Percentiles rank a stretch among this genome's conserved stretches.
Evolutionary conservation across 1,140 invertebrate genomes (phyloP).

Genomic region (Cryptotermes secundus): DNA sequence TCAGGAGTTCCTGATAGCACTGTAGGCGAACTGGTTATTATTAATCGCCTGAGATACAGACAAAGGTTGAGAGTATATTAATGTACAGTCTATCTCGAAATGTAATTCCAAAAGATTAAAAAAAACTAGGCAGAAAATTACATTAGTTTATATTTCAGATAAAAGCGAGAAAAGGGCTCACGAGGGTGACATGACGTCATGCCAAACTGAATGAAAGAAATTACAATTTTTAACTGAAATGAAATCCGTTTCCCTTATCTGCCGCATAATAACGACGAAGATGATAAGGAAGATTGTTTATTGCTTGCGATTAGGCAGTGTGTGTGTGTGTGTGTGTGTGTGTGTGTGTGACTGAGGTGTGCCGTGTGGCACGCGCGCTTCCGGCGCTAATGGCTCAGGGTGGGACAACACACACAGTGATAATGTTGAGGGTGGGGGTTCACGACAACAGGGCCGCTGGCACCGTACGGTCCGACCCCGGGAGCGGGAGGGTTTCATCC

Average conservation of each 20-base stretch:
- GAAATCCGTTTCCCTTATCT: not conserved
- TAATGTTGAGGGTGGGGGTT: not conserved
- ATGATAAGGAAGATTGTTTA: not conserved
- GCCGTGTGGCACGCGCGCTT: not conserved
- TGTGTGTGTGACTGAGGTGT: not conserved
- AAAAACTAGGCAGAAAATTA: too few species aligned
- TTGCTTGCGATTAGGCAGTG: not conserved
- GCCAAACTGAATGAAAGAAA: not conserved
- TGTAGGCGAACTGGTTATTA: too few species aligned
- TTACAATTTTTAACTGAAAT: not conserved
- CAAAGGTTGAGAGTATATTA: too few species aligned
- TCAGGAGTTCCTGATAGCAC: too few species aligned
- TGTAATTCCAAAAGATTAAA: too few species aligned
- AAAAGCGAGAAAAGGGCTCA: too few species aligned
- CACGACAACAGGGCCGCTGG: not conserved
- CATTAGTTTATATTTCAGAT: too few species aligned
- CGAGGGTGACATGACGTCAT: not conserved
- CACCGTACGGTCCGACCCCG: not conserved
- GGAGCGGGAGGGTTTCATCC: too few species aligned
- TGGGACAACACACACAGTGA: not conserved
- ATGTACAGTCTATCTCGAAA: too few species aligned
- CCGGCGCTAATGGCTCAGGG: slow-evolving; percentile 5
- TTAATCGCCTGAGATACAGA: too few species aligned
- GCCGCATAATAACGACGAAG: not conserved
- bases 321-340: slow-evolving; percentile 11